Evolutionary conservation across 2,888 invertebrate genomes (phyloP).

Genomic region (Chironomus tentans): DNA sequence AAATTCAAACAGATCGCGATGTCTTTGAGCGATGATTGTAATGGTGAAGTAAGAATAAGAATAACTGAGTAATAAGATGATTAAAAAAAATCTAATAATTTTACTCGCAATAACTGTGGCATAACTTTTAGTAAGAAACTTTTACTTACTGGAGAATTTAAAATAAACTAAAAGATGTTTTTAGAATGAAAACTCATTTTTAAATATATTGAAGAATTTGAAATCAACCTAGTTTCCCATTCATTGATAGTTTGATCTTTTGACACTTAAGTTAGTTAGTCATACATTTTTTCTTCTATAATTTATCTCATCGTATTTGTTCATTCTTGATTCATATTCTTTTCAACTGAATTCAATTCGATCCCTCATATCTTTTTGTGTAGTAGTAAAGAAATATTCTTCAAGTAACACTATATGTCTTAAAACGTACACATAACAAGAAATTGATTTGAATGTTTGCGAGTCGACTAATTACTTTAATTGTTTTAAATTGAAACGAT

Average conservation of each 20-base stretch:
- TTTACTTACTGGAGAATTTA: too few species aligned
- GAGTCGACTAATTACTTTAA: conserved; percentile 24
- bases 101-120: too few species aligned
- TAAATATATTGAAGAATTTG: neutral
- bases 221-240: neutral
- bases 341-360: neutral
- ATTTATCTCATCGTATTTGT: neutral
- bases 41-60: too few species aligned
- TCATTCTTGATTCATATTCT: neutral
- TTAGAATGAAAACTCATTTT: too few species aligned
- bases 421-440: neutral
- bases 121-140: too few species aligned
- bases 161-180: too few species aligned
- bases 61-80: neutral
- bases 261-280: conserved; percentile 9
- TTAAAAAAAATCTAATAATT: too few species aligned
- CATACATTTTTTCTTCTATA: conserved; percentile 1
- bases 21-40: too few species aligned
- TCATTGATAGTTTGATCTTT: conserved; percentile 4
- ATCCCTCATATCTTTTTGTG: neutral
- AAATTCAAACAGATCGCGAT: conserved; percentile 10
- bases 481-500: conserved; percentile 25
- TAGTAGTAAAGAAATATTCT: neutral
- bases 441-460: conserved; percentile 24
- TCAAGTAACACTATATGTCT: neutral